Percentiles rank a stretch among this genome's conserved stretches.
Conservation (phyloP, 2,888 invertebrate species). For the Alitta virens region DNA sequence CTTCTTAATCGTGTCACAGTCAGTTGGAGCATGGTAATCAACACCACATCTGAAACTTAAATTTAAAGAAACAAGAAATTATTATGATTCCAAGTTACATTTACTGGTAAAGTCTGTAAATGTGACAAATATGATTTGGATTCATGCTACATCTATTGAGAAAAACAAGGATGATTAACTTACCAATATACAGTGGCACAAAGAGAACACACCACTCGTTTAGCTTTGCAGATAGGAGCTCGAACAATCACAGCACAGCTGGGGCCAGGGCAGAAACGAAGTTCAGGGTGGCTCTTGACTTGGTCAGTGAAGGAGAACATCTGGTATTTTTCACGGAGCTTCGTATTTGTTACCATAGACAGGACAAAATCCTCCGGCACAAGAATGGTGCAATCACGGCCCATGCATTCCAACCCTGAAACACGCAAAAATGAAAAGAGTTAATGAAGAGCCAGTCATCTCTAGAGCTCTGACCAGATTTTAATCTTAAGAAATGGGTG, state of each 20-base stretch:
- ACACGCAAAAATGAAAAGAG: too few relatives aligned
- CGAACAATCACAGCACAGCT: slow-evolving; percentile 84
- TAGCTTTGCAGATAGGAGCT: slow-evolving; percentile 78
- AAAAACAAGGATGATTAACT: slow-evolving; percentile 33
- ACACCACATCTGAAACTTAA: slow-evolving; percentile 83
- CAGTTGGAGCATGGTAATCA: slow-evolving; percentile 97
- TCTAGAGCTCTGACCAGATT: too few relatives aligned
- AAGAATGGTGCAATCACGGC: slow-evolving; percentile 85
- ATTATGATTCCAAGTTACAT: not conserved
- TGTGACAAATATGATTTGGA: not conserved
- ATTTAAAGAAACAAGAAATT: slow-evolving; percentile 21
- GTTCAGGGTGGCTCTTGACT: slow-evolving; percentile 67
- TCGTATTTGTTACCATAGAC: slow-evolving; percentile 77
- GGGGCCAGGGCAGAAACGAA: slow-evolving; percentile 72
- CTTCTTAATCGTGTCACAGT: slow-evolving; percentile 89
- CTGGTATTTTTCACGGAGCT: slow-evolving; percentile 87
- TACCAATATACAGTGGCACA: slow-evolving; percentile 91
- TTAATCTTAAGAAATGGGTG: too few relatives aligned
- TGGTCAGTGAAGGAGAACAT: slow-evolving; percentile 94
- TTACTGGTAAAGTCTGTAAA: not conserved
- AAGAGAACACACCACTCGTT: slow-evolving; percentile 81
- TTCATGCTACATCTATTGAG: too few relatives aligned
- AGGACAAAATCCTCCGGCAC: slow-evolving; percentile 96
- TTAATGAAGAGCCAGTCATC: too few relatives aligned
- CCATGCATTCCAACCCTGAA: slow-evolving; percentile 95